phyloP scores from a whole-genome alignment of 2,797 vertebrate species.

The Spinus olivaceus region DNA sequence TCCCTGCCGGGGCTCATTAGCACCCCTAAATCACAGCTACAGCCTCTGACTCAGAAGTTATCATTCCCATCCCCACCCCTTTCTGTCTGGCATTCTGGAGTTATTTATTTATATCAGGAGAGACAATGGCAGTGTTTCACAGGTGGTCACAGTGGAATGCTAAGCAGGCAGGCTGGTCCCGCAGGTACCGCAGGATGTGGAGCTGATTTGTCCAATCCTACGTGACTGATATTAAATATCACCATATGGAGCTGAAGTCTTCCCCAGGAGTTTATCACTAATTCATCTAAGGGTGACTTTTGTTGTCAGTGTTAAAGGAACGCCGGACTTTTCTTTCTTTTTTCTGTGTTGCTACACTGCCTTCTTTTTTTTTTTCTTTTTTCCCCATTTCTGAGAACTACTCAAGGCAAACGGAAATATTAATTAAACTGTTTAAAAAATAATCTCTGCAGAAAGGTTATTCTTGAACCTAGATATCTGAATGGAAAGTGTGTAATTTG shows the following conservation, averaged over 20 bases:
- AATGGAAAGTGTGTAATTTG: constrained; percentile 8
- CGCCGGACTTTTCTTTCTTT: neutral
- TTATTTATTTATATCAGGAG: constrained; percentile 57
- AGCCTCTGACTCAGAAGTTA: neutral
- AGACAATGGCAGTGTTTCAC: constrained; percentile 44
- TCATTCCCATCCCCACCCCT: constrained; percentile 12
- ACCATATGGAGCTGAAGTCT: constrained; percentile 3
- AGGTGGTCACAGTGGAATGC: neutral
- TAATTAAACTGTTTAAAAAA: constrained; percentile 68
- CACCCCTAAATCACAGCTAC: constrained; percentile 2
- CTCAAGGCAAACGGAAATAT: constrained; percentile 52
- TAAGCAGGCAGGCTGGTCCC: constrained; percentile 2
- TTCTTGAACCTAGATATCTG: neutral
- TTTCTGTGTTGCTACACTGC: constrained; percentile 16
- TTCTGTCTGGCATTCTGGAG: constrained; percentile 39
- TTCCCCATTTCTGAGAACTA: constrained; percentile 23
- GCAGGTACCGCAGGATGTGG: neutral
- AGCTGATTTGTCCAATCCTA: neutral
- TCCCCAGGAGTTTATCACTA: constrained; percentile 51
- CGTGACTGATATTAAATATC: constrained; percentile 43
- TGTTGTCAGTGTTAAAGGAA: constrained; percentile 48
- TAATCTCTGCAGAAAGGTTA: constrained; percentile 12
- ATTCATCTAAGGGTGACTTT: constrained; percentile 57
- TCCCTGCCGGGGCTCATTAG: neutral
- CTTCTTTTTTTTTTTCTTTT: neutral